phyloP scores from a whole-genome alignment of 2,113 vertebrate genomes.

The Myotis yumanensis region DNA sequence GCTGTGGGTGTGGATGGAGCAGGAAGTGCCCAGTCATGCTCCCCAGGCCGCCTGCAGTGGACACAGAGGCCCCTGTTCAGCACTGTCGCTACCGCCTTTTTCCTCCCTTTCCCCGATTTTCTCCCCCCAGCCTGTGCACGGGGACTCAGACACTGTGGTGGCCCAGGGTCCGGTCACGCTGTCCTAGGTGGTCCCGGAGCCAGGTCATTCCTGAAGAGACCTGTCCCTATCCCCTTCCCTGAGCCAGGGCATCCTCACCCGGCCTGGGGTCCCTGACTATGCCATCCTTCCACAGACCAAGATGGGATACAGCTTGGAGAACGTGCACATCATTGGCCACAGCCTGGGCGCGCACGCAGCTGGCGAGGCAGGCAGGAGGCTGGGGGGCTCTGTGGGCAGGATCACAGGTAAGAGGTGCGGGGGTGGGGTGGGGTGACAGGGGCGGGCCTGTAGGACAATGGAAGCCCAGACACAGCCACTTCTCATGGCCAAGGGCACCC shows the following conservation, averaged over 20 bases:
- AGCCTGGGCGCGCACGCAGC: conserved; percentile 90
- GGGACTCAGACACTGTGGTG: too few species aligned
- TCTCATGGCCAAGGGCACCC: accelerated
- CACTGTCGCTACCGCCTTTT: neutral
- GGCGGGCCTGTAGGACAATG: too few species aligned
- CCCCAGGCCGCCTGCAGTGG: conserved; percentile 10
- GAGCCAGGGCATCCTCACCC: accelerated
- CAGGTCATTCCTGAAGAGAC: neutral
- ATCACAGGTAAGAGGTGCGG: conserved; percentile 87
- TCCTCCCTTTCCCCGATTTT: too few species aligned
- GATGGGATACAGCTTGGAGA: conserved; percentile 77
- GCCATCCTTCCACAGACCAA: conserved; percentile 74
- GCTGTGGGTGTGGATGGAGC: accelerated
- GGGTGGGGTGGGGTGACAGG: too few species aligned
- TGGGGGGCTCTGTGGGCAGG: conserved; percentile 80
- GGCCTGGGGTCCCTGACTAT: accelerated
- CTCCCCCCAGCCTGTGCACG: too few species aligned
- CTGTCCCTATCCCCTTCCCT: accelerated
- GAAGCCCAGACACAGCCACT: accelerated
- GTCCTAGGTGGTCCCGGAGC: too few species aligned
- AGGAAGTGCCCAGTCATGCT: accelerated
- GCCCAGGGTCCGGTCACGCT: accelerated
- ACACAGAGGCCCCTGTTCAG: conserved; percentile 29
- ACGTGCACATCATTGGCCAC: conserved; percentile 91
- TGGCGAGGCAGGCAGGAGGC: conserved; percentile 85